These are phyloP conservation scores for Rhinoderma darwinii DNA, from an alignment of 2,113 vertebrate genomes.

Conservation along the genomic window DNA sequence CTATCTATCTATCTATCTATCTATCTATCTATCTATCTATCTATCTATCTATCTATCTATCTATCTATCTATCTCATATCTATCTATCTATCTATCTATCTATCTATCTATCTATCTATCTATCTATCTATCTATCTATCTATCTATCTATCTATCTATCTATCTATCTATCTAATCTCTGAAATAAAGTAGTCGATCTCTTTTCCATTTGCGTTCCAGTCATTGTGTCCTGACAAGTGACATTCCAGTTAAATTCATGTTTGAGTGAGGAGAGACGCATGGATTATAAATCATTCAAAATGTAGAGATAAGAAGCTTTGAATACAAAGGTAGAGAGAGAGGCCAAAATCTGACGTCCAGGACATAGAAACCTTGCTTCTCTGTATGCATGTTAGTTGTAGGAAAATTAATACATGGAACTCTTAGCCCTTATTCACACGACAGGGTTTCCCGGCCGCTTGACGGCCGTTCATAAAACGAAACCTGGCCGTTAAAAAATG, in stretches of 20 bases:
- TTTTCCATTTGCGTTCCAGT: constrained; percentile 25
- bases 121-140: too few species aligned
- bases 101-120: too few species aligned
- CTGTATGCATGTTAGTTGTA: too few species aligned
- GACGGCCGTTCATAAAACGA: too few species aligned
- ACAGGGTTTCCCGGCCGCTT: too few species aligned
- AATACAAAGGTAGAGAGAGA: not conserved
- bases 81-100: too few species aligned
- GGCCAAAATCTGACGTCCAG: not conserved
- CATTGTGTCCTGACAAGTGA: constrained; percentile 26
- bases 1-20: too few species aligned
- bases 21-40: too few species aligned
- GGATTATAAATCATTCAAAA: constrained; percentile 27
- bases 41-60: too few species aligned
- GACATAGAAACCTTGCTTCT: not conserved
- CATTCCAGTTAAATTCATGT: constrained; percentile 23
- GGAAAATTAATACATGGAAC: too few species aligned
- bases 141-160: not conserved
- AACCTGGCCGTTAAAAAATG: too few species aligned
- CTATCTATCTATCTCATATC: not conserved
- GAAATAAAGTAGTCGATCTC: constrained; percentile 1
- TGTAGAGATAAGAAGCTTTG: not conserved
- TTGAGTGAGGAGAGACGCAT: constrained; percentile 6
- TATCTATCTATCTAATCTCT: not conserved
- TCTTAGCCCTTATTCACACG: too few species aligned